These are phyloP conservation scores for Cavia porcellus DNA, from an alignment of 2,113 vertebrate species.

Conservation along the genomic window DNA sequence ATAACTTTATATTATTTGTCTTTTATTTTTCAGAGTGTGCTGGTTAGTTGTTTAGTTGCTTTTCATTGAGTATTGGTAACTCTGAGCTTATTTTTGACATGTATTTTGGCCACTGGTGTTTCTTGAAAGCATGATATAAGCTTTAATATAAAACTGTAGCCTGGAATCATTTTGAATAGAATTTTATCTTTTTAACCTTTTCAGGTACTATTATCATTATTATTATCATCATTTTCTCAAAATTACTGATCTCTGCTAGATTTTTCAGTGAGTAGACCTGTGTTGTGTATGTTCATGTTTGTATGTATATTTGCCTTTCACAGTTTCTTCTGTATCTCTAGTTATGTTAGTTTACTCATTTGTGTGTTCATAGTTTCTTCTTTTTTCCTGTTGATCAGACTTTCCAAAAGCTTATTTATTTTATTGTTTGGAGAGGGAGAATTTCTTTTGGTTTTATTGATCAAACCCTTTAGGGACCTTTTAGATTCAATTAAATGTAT, in stretches of 20 bases:
- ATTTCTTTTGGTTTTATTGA: background rate
- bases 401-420: background rate
- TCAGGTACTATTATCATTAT: background rate
- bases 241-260: background rate
- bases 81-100: background rate
- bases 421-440: background rate
- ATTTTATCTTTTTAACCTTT: constrained; percentile 30
- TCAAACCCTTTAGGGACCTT: background rate
- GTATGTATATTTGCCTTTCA: background rate
- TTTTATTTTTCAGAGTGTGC: background rate
- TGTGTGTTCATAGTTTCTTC: background rate
- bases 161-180: background rate
- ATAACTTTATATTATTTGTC: background rate
- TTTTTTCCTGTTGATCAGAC: background rate
- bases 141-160: background rate
- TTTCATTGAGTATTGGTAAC: background rate
- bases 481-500: background rate
- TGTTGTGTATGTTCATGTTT: background rate
- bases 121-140: background rate
- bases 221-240: background rate
- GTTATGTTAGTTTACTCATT: background rate
- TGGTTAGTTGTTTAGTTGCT: background rate
- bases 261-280: background rate
- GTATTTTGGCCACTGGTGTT: background rate
- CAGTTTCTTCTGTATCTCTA: background rate